phyloP scores from a whole-genome alignment of 2,797 vertebrate genomes.

The Poeciliopsis presidionis region DNA sequence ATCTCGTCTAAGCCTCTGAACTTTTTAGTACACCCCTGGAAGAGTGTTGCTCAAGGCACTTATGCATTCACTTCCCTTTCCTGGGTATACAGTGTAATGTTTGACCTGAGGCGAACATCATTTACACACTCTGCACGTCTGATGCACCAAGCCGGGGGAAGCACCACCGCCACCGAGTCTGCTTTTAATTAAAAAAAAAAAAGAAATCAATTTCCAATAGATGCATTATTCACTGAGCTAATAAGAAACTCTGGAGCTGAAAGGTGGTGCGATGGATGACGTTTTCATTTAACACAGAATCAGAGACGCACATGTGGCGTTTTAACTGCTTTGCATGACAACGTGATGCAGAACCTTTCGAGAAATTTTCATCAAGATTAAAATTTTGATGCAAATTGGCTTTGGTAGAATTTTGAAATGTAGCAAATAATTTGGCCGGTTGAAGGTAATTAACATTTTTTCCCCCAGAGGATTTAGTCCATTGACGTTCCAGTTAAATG shows the following conservation, averaged over 20 bases:
- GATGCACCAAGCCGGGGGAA: not conserved
- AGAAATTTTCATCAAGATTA: not conserved
- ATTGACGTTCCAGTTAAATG: not conserved
- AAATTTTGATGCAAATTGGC: not conserved
- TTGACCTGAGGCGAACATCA: not conserved
- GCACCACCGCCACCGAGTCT: not conserved
- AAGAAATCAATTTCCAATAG: not conserved
- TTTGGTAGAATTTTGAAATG: not conserved
- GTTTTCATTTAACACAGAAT: not conserved
- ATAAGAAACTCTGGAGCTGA: not conserved
- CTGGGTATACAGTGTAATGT: not conserved
- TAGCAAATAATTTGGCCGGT: not conserved
- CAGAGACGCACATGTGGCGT: not conserved
- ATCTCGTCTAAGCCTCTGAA: not conserved
- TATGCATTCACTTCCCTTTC: not conserved
- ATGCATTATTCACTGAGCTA: constrained; percentile 1
- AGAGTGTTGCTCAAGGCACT: not conserved
- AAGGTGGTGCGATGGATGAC: not conserved
- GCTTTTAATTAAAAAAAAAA: too few species aligned
- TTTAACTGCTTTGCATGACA: not conserved
- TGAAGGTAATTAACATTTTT: not conserved
- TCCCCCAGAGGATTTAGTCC: not conserved
- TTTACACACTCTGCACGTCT: not conserved
- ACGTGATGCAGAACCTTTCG: not conserved
- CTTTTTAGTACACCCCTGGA: not conserved